Evolutionary conservation across 2,888 invertebrate genomes (phyloP).

Genomic region (Orthosia gracilis): DNA sequence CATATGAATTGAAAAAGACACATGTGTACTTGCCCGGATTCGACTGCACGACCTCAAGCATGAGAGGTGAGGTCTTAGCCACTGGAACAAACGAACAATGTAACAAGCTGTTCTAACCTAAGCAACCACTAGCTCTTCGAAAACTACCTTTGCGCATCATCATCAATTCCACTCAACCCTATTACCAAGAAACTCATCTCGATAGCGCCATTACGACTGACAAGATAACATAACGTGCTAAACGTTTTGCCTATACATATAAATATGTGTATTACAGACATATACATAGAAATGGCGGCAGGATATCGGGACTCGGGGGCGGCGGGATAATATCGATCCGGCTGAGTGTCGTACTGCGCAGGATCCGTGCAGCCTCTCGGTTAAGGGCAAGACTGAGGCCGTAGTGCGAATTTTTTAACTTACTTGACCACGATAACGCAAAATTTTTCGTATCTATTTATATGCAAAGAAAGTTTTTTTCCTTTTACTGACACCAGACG

Average conservation of each 20-base stretch:
- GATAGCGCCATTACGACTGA: slow-evolving; percentile 28
- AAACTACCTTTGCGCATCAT: not conserved
- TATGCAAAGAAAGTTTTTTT: too few relatives aligned
- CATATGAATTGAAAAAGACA: too few relatives aligned
- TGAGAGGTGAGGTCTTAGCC: too few relatives aligned
- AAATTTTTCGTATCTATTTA: too few relatives aligned
- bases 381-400: slow-evolving; percentile 75
- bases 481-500: too few relatives aligned
- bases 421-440: too few relatives aligned
- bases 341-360: slow-evolving; percentile 78
- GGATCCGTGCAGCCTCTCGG: slow-evolving; percentile 78
- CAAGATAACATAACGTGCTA: slow-evolving; percentile 33
- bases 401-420: too few relatives aligned
- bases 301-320: slow-evolving; percentile 55
- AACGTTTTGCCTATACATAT: slow-evolving; percentile 16
- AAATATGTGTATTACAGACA: slow-evolving; percentile 12
- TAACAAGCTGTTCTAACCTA: not conserved
- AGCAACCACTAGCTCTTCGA: not conserved
- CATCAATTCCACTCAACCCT: too few relatives aligned
- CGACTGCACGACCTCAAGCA: too few relatives aligned
- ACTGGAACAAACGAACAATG: too few relatives aligned
- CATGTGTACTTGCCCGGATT: too few relatives aligned
- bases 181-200: slow-evolving; percentile 6
- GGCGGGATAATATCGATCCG: slow-evolving; percentile 73
- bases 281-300: slow-evolving; percentile 31